Conservation (phyloP, 2,888 invertebrate species). For the Melinaea marsaeus region DNA sequence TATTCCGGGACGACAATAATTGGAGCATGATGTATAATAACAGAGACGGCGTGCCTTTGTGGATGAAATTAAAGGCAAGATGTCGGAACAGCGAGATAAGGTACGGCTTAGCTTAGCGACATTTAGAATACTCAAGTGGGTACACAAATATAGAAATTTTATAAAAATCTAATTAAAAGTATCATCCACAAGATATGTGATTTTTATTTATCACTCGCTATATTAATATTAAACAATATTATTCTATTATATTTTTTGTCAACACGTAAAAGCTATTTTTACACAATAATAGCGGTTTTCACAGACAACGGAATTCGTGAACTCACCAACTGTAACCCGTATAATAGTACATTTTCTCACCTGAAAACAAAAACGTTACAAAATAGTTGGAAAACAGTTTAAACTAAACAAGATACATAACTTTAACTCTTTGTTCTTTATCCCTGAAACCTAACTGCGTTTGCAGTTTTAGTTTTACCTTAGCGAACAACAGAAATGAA, state of each 20-base stretch:
- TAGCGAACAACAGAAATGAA: not conserved
- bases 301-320: constrained; percentile 27
- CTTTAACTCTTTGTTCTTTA: constrained; percentile 9
- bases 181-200: too few relatives aligned
- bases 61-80: constrained; percentile 55
- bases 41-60: constrained; percentile 46
- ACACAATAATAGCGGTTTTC: constrained; percentile 8
- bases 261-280: not conserved
- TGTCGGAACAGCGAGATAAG: constrained; percentile 41
- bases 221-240: not conserved
- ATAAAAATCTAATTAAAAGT: too few relatives aligned
- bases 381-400: constrained; percentile 18
- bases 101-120: constrained; percentile 7
- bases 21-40: constrained; percentile 56
- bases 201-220: not conserved
- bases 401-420: constrained; percentile 20
- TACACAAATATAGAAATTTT: too few relatives aligned
- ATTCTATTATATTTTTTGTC: not conserved
- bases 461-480: not conserved
- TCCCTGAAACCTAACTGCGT: constrained; percentile 2
- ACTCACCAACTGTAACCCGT: constrained; percentile 24
- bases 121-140: not conserved
- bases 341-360: constrained; percentile 30
- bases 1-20: constrained; percentile 53
- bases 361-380: constrained; percentile 34